Conservation (phyloP, 2,113 vertebrate species). For the Hippotragus niger region DNA sequence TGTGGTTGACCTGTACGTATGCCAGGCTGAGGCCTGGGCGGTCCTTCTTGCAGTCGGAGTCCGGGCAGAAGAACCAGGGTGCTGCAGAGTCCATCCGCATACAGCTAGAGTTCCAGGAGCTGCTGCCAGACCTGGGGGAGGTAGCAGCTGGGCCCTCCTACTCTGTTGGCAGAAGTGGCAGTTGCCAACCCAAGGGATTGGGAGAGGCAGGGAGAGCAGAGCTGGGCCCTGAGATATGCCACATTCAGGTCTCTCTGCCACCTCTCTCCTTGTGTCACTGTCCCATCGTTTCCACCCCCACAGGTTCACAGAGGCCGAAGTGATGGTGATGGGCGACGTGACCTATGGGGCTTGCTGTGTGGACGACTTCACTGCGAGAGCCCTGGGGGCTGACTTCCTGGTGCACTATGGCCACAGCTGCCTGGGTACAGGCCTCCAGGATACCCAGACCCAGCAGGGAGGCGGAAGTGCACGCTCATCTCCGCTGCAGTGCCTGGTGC, state of each 20-base stretch:
- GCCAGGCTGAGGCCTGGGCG: neutral
- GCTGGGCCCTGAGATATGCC: neutral
- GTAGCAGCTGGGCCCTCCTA: slow-evolving; percentile 60
- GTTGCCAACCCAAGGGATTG: slow-evolving; percentile 45
- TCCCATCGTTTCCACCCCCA: neutral
- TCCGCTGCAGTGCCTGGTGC: neutral
- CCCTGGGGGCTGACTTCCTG: slow-evolving; percentile 96
- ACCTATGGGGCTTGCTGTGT: slow-evolving; percentile 98
- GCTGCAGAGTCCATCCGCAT: neutral
- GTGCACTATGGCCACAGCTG: slow-evolving; percentile 99
- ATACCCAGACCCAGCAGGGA: neutral
- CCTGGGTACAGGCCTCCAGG: slow-evolving; percentile 85
- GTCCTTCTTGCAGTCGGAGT: neutral
- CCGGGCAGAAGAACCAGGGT: neutral
- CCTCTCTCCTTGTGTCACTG: neutral
- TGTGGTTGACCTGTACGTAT: neutral
- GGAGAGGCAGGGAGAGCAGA: neutral
- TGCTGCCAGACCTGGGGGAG: slow-evolving; percentile 57
- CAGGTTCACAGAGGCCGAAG: slow-evolving; percentile 95
- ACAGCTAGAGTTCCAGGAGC: slow-evolving; percentile 36
- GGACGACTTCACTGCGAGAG: slow-evolving; percentile 95
- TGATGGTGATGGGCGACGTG: slow-evolving; percentile 96
- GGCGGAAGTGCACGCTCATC: neutral
- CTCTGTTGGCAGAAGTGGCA: slow-evolving; percentile 54
- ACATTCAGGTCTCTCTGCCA: neutral